Evolutionary conservation across 2,797 vertebrate species (phyloP), one percentile per base, ranked within the genome.

Genomic region (Siniperca scherzeri): DNA sequence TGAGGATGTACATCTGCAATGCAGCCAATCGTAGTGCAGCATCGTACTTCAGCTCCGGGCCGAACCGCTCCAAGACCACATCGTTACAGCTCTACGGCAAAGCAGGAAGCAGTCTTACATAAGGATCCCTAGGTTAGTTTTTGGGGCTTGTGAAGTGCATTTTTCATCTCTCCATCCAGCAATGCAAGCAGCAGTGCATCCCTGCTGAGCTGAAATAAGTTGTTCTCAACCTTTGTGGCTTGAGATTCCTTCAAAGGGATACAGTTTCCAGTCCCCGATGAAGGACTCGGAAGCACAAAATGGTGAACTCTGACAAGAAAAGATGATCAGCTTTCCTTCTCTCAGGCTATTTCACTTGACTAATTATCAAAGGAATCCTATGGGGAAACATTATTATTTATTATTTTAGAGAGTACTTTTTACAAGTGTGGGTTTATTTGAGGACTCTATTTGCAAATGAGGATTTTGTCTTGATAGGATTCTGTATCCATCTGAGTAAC

Each of bases 1-100:
- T 99, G 83, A 98, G 96, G 91, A 99, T 98, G 91, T 99, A 99
- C 98, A 99, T 99, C 93, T 99, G 98, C 82, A 99, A 93, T 0
- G 98, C 98, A 3, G 98, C 98, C 93, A 99, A 86, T 77, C 98
- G 93, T 59, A 99, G 95, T 48, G 97, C 98, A 0, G 97, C 97
- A 78, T 99, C 98, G 0, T 98, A 99, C 92, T 99, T 99, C 87
- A 99, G 95, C 94, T 99, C 98, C 0, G 98, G 96, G 73, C 98
- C 98, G 78, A 99, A 99, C 33, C 97, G 95, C 74, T 99, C 98
- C 91, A 97, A 95, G 64, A 99, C 97, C 76, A 99, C 98, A 3
- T 99, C 98, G 10, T 99, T 99, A 85, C 98, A 99, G 81, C 98
- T 97, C 98, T 99, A 92, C n/a, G 19, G 67, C 19, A 81, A 55